Evolutionary conservation across 2,113 vertebrate species (phyloP), one percentile per base, ranked within the genome.

Genomic region (Enhydra lutris): DNA sequence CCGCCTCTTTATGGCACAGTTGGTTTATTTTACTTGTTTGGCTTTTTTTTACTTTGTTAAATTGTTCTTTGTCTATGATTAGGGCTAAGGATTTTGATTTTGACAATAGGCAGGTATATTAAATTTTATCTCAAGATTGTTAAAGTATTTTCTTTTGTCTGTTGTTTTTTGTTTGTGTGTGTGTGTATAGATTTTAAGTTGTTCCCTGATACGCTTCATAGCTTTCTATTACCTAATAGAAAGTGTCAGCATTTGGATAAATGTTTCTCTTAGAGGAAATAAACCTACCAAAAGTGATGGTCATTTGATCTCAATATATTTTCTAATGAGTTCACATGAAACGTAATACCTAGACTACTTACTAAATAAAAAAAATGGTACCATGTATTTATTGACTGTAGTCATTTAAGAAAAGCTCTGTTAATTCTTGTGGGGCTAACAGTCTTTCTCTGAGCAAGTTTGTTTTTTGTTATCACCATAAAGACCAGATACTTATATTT

Each of bases 1-100:
- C 6, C 26, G 52, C n/a, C 9, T 69, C 45, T 17, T 78, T 20
- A 15, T 96, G 59, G n/a, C 21, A 4, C 34, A 57, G 14, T 78
- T 96, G 81, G 20, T 91, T 90, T 82, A 79, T 90, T 97, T 90
- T 96, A 15, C 39, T 89, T 92, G 14, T 23, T 92, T 88, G 52
- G 13, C 23, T 91, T 95, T 95, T 95, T 78, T 10, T 82, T 95
- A 69, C 36, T 94, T 63, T 61, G 57, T 52, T 82, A 71, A 59
- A 88, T 29, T 84, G 80, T 71, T 59, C 6, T 86, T 89, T 94
- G 50, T 80, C n/a, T 79, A 24, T 95, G n/a, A 93, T 84, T 76
- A 55, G 14, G 20, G 6, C 21, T 92, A 87, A 79, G 29, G 36
- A 79, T 87, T 93, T 94, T 93, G 20, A 50, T 76, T 85, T 95